Evolutionary conservation across 2,113 vertebrate species (phyloP), one percentile per base, ranked within the genome.

Genomic region (Mastomys natalensis): DNA sequence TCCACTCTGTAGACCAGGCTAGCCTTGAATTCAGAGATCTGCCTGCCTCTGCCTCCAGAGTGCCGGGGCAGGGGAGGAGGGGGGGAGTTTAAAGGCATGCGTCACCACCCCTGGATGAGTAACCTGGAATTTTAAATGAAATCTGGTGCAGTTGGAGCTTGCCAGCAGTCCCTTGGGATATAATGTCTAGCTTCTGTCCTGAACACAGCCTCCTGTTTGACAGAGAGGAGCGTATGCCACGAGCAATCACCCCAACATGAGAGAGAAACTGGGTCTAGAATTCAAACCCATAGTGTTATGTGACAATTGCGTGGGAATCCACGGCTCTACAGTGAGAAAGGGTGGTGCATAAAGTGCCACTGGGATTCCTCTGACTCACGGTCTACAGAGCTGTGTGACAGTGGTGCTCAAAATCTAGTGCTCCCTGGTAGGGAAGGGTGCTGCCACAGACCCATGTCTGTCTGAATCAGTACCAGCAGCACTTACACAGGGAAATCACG

Each of bases 191-290:
- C n/a, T 68, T 29, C 48, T 21, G 0, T 62, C 53, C 8, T 0
- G 12, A 31, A 16, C 51, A 22, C 51, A 29, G 40, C 31, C 16
- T 1, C 13, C 15, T 40, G 0, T 16, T 6, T 22, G 3, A 15
- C 53, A 29, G 74, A 31, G 19, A 40, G 0, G 34, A 10, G 24
- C 62, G 19, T 0, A 0, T 15, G 72, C 9, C 0, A 0, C 0
- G 55, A 21, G 12, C 0, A 15, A 17, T 21, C 43, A 16, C 0
- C 0, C 6, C 1, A 76, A 16, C 24, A 0, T 1, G 15, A 2
- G 2, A 4, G 29, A 31, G 86, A 55, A 51, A 4, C 48, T 53
- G 48, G n/a, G 70, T 43, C 24, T 13, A 5, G n/a, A 45, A 89
- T 34, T 8, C 26, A 17, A 2, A 16, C 9, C 73, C 17, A 6